These are phyloP conservation scores for Lycopodina hypogea DNA, from an alignment of 37 sponge, comb jelly and placozoan genomes.

Conservation along the genomic window DNA sequence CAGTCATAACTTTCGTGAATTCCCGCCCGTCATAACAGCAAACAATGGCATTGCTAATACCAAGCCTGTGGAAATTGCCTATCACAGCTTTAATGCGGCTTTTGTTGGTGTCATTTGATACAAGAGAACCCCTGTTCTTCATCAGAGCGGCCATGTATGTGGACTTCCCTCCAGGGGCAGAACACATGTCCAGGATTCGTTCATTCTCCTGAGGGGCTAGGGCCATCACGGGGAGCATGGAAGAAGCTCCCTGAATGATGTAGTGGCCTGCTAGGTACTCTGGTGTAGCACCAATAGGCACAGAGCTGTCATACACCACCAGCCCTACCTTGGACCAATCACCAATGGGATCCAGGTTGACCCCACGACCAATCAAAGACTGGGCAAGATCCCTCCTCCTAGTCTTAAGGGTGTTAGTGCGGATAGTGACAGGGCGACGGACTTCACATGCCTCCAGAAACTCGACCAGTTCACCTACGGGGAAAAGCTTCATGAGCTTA, in stretches of 20 bases:
- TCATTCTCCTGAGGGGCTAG: slow-evolving; percentile 90
- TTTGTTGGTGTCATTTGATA: slow-evolving; percentile 88
- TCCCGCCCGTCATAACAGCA: slow-evolving; percentile 92
- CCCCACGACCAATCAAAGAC: slow-evolving; percentile 91
- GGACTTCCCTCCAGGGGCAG: slow-evolving; percentile 99
- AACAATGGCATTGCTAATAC: slow-evolving; percentile 83
- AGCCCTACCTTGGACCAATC: slow-evolving; percentile 98
- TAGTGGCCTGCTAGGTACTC: slow-evolving; percentile 98
- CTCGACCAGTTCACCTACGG: slow-evolving; percentile 73
- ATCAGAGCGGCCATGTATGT: slow-evolving; percentile 94
- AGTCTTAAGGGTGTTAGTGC: slow-evolving; percentile 94
- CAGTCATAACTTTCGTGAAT: slow-evolving; percentile 90
- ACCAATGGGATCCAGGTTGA: slow-evolving; percentile 97
- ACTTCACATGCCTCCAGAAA: slow-evolving; percentile 94
- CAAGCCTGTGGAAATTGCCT: slow-evolving; percentile 88
- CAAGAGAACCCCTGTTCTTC: slow-evolving; percentile 95
- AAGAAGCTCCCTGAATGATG: slow-evolving; percentile 97
- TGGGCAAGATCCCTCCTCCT: slow-evolving; percentile 93
- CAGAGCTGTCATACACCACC: slow-evolving; percentile 92
- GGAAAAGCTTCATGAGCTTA: slow-evolving; percentile 78
- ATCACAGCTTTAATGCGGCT: slow-evolving; percentile 84
- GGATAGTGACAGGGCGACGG: slow-evolving; percentile 89
- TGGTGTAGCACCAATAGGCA: slow-evolving; percentile 98
- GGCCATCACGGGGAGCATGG: slow-evolving; percentile 97
- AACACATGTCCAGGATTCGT: slow-evolving; percentile 94